Evolutionary conservation across 2,797 vertebrate species (phyloP), one percentile per base, ranked within the genome.

Genomic region (Melanotaenia parkinsoni): DNA sequence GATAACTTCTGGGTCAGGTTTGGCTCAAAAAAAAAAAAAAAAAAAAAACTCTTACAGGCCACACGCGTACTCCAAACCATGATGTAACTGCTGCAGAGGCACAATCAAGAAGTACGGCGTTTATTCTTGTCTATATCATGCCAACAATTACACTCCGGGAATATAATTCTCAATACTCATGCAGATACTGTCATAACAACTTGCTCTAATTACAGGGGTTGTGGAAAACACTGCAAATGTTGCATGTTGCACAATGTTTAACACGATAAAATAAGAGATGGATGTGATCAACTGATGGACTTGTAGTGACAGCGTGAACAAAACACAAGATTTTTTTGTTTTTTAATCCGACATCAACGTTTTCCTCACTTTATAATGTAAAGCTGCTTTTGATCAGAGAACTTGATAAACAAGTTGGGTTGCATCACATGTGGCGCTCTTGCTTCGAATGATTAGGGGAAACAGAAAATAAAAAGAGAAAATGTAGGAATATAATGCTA

Each of bases 101-200:
- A 35, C 50, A 51, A 86, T 86, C 83, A 53, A 70, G 16, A 62
- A 82, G 77, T 12, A 18, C 64, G 53, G 65, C 63, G n/a, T 89
- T 82, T 82, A 78, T 90, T 91, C 89, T 81, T 72, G 85, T 84
- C 80, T 59, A 50, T 67, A 78, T 85, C 79, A 72, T 70, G 86
- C 86, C 89, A 90, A 80, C 80, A 87, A 92, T 86, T 87, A 89
- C 80, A 67, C 80, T 85, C 59, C 37, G 57, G 53, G 78, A 86
- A 89, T 86, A 87, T 92, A 91, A 93, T 90, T 92, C 79, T 78
- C 83, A 73, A 76, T 79, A 79, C 88, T 89, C 93, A 91, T 89
- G 86, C 89, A 89, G 87, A 86, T 54, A 66, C 83, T 83, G 86
- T 89, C 84, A 86, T 90, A 86, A 86, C 77, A 56, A 86, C 68